Percentiles rank a stretch among this genome's conserved stretches.
These are phyloP conservation scores for Drosophila ustulata DNA, from an alignment of 2,888 invertebrate species.

Conservation along the genomic window DNA sequence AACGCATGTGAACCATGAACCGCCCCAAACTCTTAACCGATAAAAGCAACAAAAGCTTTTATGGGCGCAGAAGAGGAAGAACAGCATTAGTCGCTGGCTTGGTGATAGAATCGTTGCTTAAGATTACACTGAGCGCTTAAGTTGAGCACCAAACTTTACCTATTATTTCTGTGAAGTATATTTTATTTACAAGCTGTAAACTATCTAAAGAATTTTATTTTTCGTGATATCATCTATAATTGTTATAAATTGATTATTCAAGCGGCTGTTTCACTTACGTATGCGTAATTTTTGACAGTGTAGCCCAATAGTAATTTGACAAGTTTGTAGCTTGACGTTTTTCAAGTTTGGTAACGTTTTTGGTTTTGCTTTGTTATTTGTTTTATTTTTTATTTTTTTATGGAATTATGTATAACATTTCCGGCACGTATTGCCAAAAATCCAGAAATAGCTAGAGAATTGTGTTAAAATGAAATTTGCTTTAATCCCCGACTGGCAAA, in stretches of 20 bases:
- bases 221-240: too few relatives aligned
- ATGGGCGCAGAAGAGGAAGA: constrained; percentile 16
- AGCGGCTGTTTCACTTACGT: not conserved
- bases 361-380: not conserved
- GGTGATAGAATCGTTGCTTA: constrained; percentile 44
- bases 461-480: constrained; percentile 7
- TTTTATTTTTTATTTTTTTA: constrained; percentile 12
- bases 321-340: constrained; percentile 48
- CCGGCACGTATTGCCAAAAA: constrained; percentile 38
- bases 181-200: too few relatives aligned
- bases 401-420: constrained; percentile 52
- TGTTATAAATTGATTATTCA: too few relatives aligned
- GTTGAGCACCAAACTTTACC: not conserved
- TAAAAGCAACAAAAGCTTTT: constrained; percentile 47
- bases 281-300: constrained; percentile 17
- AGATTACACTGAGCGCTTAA: constrained; percentile 21
- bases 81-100: constrained; percentile 30
- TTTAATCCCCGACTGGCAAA: constrained; percentile 6
- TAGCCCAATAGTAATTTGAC: constrained; percentile 41
- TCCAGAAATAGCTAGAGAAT: constrained; percentile 12
- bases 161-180: too few relatives aligned
- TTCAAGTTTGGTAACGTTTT: constrained; percentile 31
- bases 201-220: too few relatives aligned
- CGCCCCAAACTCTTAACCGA: constrained; percentile 31
- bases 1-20: constrained; percentile 27